Evolutionary conservation across 2,113 vertebrate species (phyloP).

Genomic region (Etheostoma spectabile): DNA sequence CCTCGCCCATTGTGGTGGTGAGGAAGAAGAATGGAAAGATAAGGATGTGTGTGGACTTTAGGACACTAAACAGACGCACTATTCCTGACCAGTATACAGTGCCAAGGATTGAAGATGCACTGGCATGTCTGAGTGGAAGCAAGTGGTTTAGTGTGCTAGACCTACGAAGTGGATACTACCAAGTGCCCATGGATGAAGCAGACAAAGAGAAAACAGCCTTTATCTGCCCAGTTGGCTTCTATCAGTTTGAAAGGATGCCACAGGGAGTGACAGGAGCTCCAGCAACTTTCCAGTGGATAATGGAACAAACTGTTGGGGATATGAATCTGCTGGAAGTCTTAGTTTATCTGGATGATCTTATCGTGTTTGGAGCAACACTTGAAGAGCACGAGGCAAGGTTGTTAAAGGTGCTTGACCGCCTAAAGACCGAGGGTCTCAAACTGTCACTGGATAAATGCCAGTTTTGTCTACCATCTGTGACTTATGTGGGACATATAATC

Average conservation of each 20-base stretch:
- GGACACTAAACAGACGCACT: no score
- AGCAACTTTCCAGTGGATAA: slow-evolving; percentile 3
- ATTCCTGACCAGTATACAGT: background rate
- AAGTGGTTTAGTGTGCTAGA: slow-evolving; percentile 9
- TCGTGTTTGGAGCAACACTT: background rate
- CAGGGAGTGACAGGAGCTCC: background rate
- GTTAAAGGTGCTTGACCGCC: background rate
- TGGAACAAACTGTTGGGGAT: slow-evolving; percentile 1
- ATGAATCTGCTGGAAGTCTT: background rate
- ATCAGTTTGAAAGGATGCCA: slow-evolving; percentile 33
- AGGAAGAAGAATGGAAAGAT: background rate
- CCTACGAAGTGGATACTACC: background rate
- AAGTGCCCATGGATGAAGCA: background rate
- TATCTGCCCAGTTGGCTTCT: background rate
- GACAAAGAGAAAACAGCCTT: slow-evolving; percentile 26
- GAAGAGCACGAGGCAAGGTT: background rate
- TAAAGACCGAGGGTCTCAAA: background rate
- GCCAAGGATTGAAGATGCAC: background rate
- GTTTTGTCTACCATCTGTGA: background rate
- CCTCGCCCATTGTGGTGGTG: background rate
- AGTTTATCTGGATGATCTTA: background rate
- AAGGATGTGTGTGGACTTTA: background rate
- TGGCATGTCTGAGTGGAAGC: slow-evolving; percentile 23
- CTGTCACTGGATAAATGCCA: slow-evolving; percentile 11
- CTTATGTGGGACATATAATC: slow-evolving; percentile 3